These are phyloP conservation scores for Eulemur macaco DNA, from an alignment of 2,113 vertebrate genomes.

Conservation along the genomic window DNA sequence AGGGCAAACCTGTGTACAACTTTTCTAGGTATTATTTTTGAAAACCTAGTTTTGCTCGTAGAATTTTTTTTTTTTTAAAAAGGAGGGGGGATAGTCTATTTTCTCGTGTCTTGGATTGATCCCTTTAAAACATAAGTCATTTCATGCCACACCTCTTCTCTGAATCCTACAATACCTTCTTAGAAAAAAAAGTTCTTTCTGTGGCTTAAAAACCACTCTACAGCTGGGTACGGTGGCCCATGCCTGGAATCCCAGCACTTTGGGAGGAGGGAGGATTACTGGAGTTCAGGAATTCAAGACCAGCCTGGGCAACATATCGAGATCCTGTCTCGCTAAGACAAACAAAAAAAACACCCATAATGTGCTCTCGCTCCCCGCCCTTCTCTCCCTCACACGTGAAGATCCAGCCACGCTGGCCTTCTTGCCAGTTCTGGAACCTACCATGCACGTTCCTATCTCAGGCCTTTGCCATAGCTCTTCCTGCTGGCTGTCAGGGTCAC, in stretches of 20 bases:
- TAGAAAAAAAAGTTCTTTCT: background rate
- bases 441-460: accelerated
- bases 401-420: background rate
- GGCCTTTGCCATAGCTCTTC: background rate
- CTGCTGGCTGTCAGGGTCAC: background rate
- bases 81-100: background rate
- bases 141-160: background rate
- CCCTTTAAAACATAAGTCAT: background rate
- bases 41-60: background rate
- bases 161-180: background rate
- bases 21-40: background rate
- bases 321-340: too few relatives aligned
- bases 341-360: too few relatives aligned
- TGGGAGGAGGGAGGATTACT: too few relatives aligned
- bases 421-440: background rate
- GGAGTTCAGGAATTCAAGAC: too few relatives aligned
- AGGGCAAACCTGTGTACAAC: background rate
- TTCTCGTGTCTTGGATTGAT: background rate
- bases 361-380: background rate
- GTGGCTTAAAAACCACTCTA: background rate
- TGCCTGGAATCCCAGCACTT: too few relatives aligned
- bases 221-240: too few relatives aligned
- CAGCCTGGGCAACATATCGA: too few relatives aligned
- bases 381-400: background rate
- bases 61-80: background rate